phyloP scores from a whole-genome alignment of 2,113 vertebrate genomes.

The Spilogale gracilis region DNA sequence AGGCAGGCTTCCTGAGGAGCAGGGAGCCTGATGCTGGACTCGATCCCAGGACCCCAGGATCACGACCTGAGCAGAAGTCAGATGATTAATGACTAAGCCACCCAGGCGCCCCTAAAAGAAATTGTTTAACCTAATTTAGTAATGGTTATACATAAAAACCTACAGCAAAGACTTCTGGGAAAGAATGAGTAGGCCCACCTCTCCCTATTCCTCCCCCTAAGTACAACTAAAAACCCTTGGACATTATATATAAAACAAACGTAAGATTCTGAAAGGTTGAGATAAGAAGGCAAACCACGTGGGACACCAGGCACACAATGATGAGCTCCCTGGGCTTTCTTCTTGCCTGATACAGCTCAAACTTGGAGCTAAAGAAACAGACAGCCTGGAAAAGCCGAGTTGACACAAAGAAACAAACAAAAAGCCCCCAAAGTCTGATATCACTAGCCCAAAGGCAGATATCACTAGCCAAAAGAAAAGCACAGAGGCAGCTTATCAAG shows the following conservation, averaged over 20 bases:
- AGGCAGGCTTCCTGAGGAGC: no score
- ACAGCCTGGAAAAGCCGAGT: neutral
- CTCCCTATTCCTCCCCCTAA: neutral
- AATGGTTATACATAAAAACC: neutral
- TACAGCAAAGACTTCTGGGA: neutral
- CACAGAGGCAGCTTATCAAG: neutral
- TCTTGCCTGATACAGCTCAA: neutral
- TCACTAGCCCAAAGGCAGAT: neutral
- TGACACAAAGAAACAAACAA: neutral
- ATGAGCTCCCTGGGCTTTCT: neutral
- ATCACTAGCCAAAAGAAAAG: neutral
- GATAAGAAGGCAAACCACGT: neutral
- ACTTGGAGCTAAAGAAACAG: neutral
- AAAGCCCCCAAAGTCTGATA: neutral
- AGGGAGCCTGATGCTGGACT: no score
- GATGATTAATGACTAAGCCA: no score
- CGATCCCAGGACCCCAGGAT: no score
- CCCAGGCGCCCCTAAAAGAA: neutral
- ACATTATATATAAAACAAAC: neutral
- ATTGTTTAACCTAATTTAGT: slow-evolving; percentile 20
- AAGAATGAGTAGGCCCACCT: neutral
- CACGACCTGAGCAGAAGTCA: no score
- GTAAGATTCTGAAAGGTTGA: neutral
- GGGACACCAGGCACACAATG: no score
- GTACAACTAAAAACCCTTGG: neutral